A percentile compares a stretch with the other conserved stretches of the same genome.
Evolutionary conservation across 2,797 vertebrate species (phyloP).

Genomic region (Rhyacichthys aspro): DNA sequence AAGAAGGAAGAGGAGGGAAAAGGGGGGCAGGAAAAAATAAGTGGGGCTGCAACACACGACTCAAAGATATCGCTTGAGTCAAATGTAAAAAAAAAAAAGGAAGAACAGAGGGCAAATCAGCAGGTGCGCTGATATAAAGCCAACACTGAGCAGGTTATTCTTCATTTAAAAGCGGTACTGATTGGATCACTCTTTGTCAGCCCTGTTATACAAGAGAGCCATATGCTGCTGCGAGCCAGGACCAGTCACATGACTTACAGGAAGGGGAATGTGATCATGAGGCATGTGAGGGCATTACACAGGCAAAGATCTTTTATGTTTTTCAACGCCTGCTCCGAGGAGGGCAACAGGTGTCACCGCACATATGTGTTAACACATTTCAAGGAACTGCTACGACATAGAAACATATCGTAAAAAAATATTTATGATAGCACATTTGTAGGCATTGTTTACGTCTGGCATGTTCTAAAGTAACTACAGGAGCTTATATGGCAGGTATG

Average conservation of each 20-base stretch:
- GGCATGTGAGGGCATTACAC: slow-evolving; percentile 74
- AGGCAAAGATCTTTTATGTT: slow-evolving; percentile 36
- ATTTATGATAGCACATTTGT: too few species aligned
- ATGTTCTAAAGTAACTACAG: too few species aligned
- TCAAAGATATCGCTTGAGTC: slow-evolving; percentile 19
- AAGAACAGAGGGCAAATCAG: slow-evolving; percentile 36
- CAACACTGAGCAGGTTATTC: slow-evolving; percentile 56
- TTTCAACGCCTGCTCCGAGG: slow-evolving; percentile 17
- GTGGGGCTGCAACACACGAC: slow-evolving; percentile 86
- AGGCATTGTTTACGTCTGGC: too few species aligned
- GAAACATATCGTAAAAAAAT: too few species aligned
- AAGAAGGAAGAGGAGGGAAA: slow-evolving; percentile 50
- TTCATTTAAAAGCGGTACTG: slow-evolving; percentile 50
- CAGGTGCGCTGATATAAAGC: slow-evolving; percentile 61
- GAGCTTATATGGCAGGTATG: too few species aligned
- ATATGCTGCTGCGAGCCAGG: slow-evolving; percentile 62
- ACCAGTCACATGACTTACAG: slow-evolving; percentile 78
- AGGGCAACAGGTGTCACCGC: slow-evolving; percentile 43
- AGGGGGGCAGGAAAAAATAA: slow-evolving; percentile 65
- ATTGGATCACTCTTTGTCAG: slow-evolving; percentile 69
- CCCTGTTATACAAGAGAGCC: slow-evolving; percentile 70
- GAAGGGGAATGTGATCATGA: slow-evolving; percentile 74
- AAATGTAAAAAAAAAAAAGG: slow-evolving; percentile 25
- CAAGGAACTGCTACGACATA: too few species aligned
- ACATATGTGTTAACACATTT: too few species aligned